A percentile compares a stretch with the other conserved stretches of the same genome.
Evolutionary conservation across 2,888 invertebrate genomes (phyloP).

Genomic region (Hirudinaria manillensis): DNA sequence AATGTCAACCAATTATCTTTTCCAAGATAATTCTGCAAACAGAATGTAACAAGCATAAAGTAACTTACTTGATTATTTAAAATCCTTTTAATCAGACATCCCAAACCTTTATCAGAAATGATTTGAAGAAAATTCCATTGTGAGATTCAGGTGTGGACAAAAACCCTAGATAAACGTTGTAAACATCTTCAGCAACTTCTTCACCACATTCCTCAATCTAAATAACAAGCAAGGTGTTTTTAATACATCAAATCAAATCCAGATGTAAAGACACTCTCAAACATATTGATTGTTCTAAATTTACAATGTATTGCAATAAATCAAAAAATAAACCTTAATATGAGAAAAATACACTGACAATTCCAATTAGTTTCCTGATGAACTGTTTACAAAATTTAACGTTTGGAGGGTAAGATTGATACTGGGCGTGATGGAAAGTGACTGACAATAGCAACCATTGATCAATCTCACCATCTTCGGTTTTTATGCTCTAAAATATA

Average conservation of each 20-base stretch:
- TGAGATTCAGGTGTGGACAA: neutral
- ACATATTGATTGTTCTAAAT: too few species aligned
- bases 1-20: conserved; percentile 11
- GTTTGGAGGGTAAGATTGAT: neutral
- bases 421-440: neutral
- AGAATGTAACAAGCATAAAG: too few species aligned
- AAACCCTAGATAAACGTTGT: neutral
- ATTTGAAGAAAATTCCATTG: neutral
- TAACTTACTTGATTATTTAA: too few species aligned
- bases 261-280: too few species aligned
- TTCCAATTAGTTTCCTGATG: conserved; percentile 8
- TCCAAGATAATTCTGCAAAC: neutral
- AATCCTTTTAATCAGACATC: too few species aligned
- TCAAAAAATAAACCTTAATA: too few species aligned
- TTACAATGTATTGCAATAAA: too few species aligned
- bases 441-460: neutral
- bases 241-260: too few species aligned
- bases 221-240: neutral
- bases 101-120: neutral
- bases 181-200: neutral
- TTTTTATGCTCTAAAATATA: neutral
- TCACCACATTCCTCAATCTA: conserved; percentile 1
- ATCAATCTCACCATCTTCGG: conserved; percentile 6
- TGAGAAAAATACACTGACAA: neutral
- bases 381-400: neutral